phyloP scores from a whole-genome alignment of 2,797 vertebrate genomes.

The Acanthurus tractus region DNA sequence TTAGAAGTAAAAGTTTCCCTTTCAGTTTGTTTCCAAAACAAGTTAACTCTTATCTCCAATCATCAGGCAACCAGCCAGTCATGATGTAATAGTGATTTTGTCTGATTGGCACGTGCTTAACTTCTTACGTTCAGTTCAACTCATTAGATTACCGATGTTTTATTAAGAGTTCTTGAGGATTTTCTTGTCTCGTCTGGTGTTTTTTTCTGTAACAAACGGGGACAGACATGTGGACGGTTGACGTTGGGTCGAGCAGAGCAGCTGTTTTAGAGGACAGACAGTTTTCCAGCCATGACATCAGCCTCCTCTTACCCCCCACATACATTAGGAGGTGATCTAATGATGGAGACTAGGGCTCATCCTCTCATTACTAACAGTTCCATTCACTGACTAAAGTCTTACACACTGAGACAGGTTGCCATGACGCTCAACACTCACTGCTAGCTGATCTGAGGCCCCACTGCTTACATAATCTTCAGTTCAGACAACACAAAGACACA shows the following conservation, averaged over 20 bases:
- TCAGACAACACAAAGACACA: conserved; percentile 57
- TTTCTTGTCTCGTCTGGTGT: conserved; percentile 46
- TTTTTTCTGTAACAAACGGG: conserved; percentile 26
- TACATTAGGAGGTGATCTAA: conserved; percentile 42
- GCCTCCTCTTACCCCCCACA: conserved; percentile 30
- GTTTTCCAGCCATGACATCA: conserved; percentile 71
- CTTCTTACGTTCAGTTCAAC: conserved; percentile 14
- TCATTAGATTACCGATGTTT: conserved; percentile 1
- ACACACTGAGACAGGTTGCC: conserved; percentile 71
- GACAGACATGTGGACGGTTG: conserved; percentile 25
- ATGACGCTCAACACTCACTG: conserved; percentile 64
- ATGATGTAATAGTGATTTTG: conserved; percentile 33
- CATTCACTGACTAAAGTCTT: conserved; percentile 65
- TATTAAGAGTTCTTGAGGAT: conserved; percentile 28
- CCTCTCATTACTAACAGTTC: conserved; percentile 51
- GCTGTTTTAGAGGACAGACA: conserved; percentile 50
- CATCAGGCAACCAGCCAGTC: neutral
- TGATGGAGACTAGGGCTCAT: conserved; percentile 60
- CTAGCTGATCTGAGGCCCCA: conserved; percentile 64
- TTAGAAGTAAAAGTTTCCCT: neutral
- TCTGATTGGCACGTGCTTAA: conserved; percentile 21
- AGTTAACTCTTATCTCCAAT: neutral
- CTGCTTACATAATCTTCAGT: conserved; percentile 71
- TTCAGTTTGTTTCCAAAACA: conserved; percentile 13
- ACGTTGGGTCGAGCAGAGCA: conserved; percentile 42